Evolutionary conservation across 2,113 vertebrate species (phyloP).

Genomic region (Hydropotes inermis): DNA sequence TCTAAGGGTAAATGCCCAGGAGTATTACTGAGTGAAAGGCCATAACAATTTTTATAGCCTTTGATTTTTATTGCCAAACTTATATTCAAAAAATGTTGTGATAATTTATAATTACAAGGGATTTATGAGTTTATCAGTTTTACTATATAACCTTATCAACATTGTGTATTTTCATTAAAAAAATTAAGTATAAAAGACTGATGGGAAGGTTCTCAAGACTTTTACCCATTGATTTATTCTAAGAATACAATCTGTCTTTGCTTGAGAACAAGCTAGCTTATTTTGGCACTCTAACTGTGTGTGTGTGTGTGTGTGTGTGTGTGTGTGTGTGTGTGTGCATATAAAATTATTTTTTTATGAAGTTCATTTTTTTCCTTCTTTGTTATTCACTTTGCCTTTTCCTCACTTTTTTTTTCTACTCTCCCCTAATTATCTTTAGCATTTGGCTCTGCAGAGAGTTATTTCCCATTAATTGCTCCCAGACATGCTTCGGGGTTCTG

Average conservation of each 20-base stretch:
- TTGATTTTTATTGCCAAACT: slow-evolving; percentile 44
- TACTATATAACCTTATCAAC: background rate
- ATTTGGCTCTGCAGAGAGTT: background rate
- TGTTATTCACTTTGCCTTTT: background rate
- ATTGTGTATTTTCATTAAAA: background rate
- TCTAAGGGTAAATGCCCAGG: background rate
- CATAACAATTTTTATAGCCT: background rate
- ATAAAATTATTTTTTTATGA: background rate
- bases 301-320: background rate
- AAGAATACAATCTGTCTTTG: background rate
- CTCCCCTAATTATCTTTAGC: background rate
- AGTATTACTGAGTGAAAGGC: background rate
- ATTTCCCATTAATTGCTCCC: background rate
- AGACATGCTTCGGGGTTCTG: background rate
- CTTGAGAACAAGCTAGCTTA: background rate
- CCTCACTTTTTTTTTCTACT: background rate
- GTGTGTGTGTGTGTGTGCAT: background rate
- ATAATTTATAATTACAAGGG: background rate
- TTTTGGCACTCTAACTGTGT: background rate
- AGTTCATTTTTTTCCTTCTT: background rate
- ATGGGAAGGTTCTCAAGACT: background rate
- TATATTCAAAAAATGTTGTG: background rate
- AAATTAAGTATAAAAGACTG: background rate
- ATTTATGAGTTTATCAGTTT: background rate
- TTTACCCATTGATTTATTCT: background rate